A percentile compares a stretch with the other conserved stretches of the same genome.
Conservation (phyloP, 1,140 invertebrate species). For the Bombus polaris region DNA sequence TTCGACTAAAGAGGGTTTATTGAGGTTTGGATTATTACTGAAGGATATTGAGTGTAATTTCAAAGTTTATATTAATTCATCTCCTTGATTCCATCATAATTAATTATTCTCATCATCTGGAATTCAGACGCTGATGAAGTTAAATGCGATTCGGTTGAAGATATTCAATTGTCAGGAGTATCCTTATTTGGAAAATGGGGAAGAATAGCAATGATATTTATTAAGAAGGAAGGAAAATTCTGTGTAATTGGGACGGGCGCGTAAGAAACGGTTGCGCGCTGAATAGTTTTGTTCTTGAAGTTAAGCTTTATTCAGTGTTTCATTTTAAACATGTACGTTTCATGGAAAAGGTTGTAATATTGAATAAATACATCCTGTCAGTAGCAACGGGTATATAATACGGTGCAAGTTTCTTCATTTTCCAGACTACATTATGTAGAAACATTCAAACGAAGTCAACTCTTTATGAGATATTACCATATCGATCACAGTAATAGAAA, state of each 20-base stretch:
- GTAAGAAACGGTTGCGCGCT: slow-evolving; percentile 1
- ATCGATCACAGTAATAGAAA: too few relatives aligned
- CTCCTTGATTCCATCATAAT: neutral
- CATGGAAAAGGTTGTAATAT: neutral
- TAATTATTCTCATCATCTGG: too few relatives aligned
- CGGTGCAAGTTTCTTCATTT: neutral
- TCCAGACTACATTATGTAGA: too few relatives aligned
- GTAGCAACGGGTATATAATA: neutral
- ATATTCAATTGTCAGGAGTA: neutral
- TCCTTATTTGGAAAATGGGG: neutral
- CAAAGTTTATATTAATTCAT: neutral
- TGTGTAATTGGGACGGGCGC: neutral
- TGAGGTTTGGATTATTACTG: too few relatives aligned
- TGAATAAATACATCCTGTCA: neutral
- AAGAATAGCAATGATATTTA: neutral
- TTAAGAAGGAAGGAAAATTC: neutral
- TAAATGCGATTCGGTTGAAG: too few relatives aligned
- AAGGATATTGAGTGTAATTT: too few relatives aligned
- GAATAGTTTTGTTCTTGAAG: neutral
- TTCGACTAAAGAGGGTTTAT: too few relatives aligned
- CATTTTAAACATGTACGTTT: neutral
- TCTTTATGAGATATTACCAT: too few relatives aligned
- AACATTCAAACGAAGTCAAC: too few relatives aligned
- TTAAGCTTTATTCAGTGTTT: neutral
- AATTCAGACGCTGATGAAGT: too few relatives aligned